Conservation (phyloP, 2,888 invertebrate genomes). For the Spilarctia lutea region DNA sequence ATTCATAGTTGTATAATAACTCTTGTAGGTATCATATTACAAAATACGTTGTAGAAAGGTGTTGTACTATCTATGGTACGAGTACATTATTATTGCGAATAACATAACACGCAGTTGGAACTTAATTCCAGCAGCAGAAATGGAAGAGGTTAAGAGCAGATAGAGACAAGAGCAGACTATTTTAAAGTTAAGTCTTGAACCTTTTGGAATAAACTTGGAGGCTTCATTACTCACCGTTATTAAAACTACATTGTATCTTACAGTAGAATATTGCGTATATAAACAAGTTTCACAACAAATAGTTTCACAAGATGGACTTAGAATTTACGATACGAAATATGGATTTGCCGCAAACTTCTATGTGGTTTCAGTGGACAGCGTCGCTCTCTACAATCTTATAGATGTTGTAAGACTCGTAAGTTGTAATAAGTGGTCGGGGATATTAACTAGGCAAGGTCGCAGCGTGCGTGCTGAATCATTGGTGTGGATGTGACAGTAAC, state of each 20-base stretch:
- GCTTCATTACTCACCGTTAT: background rate
- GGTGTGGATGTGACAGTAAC: background rate
- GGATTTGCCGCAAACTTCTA: background rate
- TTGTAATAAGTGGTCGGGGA: conserved; percentile 5
- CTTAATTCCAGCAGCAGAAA: background rate
- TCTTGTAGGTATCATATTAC: too few species aligned
- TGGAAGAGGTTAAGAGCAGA: background rate
- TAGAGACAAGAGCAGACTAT: background rate
- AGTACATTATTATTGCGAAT: too few species aligned
- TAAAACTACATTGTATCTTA: background rate
- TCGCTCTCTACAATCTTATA: background rate
- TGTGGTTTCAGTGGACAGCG: conserved; percentile 2
- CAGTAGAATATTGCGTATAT: background rate
- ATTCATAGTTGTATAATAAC: too few species aligned
- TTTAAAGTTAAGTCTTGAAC: background rate
- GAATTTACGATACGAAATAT: background rate
- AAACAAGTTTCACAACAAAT: background rate
- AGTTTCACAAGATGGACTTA: background rate
- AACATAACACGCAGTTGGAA: too few species aligned
- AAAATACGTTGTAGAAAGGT: too few species aligned
- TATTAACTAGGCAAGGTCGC: background rate
- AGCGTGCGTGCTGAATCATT: background rate
- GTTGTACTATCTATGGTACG: too few species aligned
- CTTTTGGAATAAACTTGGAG: background rate
- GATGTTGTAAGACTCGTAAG: background rate